phyloP scores from a whole-genome alignment of 2,888 invertebrate species.

The Ophioninae sp. region DNA sequence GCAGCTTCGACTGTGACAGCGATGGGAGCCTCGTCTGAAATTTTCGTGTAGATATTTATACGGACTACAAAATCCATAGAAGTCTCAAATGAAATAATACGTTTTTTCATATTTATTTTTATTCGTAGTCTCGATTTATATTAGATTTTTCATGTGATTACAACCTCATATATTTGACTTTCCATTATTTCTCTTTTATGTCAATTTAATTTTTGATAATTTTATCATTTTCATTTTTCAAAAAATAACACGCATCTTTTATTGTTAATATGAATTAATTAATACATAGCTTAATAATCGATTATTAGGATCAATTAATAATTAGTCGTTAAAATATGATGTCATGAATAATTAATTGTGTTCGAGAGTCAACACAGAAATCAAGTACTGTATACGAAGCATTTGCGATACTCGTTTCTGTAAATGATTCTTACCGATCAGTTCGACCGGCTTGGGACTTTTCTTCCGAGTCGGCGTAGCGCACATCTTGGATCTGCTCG shows the following conservation, averaged over 20 bases:
- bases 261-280: background rate
- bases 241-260: too few relatives aligned
- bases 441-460: constrained; percentile 38
- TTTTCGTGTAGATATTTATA: background rate
- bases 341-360: background rate
- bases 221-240: too few relatives aligned
- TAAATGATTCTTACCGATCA: constrained; percentile 32
- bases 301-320: background rate
- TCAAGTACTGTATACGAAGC: background rate
- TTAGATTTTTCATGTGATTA: too few relatives aligned
- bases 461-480: constrained; percentile 29
- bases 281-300: background rate
- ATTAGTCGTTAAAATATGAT: background rate
- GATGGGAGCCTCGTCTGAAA: constrained; percentile 14
- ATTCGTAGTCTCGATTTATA: too few relatives aligned
- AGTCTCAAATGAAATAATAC: background rate
- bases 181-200: too few relatives aligned
- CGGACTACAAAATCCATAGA: background rate
- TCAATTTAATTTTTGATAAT: too few relatives aligned
- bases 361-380: background rate
- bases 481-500: constrained; percentile 4
- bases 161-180: too few relatives aligned
- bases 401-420: background rate
- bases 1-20: constrained; percentile 2
- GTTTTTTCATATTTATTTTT: background rate